These are phyloP conservation scores for Oreochromis mossambicus DNA, from an alignment of 2,797 vertebrate genomes.

Conservation along the genomic window DNA sequence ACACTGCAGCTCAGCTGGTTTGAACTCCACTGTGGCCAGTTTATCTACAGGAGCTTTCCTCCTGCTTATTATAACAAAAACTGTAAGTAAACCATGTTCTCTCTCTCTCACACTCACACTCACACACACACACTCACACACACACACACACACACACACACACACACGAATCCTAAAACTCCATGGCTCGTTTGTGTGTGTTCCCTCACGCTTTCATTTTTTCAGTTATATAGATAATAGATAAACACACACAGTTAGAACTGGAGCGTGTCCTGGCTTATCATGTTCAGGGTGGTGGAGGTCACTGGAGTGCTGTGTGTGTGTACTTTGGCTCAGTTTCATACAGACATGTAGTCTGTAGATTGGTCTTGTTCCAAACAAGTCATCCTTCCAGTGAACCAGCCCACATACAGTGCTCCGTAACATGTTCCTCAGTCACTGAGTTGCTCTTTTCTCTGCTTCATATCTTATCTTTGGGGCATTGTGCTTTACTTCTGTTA, in stretches of 20 bases:
- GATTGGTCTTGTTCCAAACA: conserved; percentile 43
- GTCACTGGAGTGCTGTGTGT: conserved; percentile 8
- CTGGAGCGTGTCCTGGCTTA: conserved; percentile 10
- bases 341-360: conserved; percentile 21
- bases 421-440: conserved; percentile 15
- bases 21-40: not conserved
- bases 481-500: not conserved
- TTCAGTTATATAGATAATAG: not conserved
- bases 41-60: not conserved
- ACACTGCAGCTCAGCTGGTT: not conserved
- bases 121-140: not conserved
- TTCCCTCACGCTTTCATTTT: not conserved
- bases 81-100: not conserved
- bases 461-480: not conserved
- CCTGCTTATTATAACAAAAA: not conserved
- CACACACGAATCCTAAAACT: not conserved
- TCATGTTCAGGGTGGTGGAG: conserved; percentile 17
- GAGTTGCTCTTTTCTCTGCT: conserved; percentile 11
- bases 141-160: too few species aligned
- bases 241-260: not conserved
- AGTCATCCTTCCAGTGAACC: conserved; percentile 29
- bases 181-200: not conserved
- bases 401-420: conserved; percentile 30
- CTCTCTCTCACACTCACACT: fast-evolving
- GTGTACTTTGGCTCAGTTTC: conserved; percentile 46